A percentile compares a stretch with the other conserved stretches of the same genome.
These are phyloP conservation scores for Xylota sylvarum DNA, from an alignment of 2,888 invertebrate species.

Conservation along the genomic window DNA sequence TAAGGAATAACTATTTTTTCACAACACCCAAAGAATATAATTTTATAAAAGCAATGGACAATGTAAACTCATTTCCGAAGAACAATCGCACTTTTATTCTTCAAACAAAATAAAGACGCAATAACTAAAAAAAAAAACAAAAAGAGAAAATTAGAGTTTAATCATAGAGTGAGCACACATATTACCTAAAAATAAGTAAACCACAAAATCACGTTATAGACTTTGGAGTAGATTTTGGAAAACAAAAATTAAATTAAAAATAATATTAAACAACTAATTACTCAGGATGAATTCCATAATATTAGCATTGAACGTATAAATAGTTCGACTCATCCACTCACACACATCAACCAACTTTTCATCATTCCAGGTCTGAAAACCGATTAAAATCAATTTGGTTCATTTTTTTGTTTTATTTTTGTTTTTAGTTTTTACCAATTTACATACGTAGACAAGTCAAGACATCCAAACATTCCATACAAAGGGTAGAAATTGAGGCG, in stretches of 20 bases:
- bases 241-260: slow-evolving; percentile 27
- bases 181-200: slow-evolving; percentile 74
- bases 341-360: slow-evolving; percentile 23
- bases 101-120: slow-evolving; percentile 59
- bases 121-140: slow-evolving; percentile 56
- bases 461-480: slow-evolving; percentile 67
- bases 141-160: slow-evolving; percentile 65
- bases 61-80: slow-evolving; percentile 66
- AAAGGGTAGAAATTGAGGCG: slow-evolving; percentile 39
- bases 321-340: slow-evolving; percentile 48
- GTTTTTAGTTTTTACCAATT: slow-evolving; percentile 17
- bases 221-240: slow-evolving; percentile 73
- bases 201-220: slow-evolving; percentile 70
- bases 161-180: slow-evolving; percentile 76
- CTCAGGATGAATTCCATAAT: slow-evolving; percentile 68
- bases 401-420: not conserved
- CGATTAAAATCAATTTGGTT: slow-evolving; percentile 3
- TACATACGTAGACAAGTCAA: slow-evolving; percentile 49
- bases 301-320: slow-evolving; percentile 49
- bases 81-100: slow-evolving; percentile 76
- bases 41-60: slow-evolving; percentile 71
- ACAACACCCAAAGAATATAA: slow-evolving; percentile 67
- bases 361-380: slow-evolving; percentile 51
- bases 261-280: slow-evolving; percentile 64
- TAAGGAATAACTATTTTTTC: slow-evolving; percentile 65